Evolutionary conservation across 2,888 invertebrate species (phyloP), one percentile per base, ranked within the genome.

Genomic region (Vannuccia rotundouncinata): DNA sequence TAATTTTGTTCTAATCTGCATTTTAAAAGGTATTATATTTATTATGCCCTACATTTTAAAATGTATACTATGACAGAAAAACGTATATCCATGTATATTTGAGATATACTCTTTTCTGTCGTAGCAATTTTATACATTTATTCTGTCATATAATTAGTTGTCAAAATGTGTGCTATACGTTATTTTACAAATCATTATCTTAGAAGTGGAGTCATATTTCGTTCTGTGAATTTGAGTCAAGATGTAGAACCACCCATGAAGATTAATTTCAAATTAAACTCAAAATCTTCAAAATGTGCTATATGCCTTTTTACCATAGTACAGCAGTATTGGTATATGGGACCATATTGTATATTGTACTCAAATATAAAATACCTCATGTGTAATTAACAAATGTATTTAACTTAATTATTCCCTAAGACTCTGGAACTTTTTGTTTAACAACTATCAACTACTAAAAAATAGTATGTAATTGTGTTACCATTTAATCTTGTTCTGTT

Each of bases 81-180:
- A 5, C 45, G 22, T 5, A 66, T 66, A 27, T 66, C 66, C 66
- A 66, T 66, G 25, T 66, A 66, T 66, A 66, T 66, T 66, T 66
- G 66, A 66, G 66, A 66, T 66, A 66, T 66, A 66, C 66, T 17
- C 66, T 66, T 66, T 66, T 66, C 66, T 66, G 66, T 66, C 66
- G 22, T 66, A 66, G 66, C 25, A 66, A 66, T 66, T 66, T 66
- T 66, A 66, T 66, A 66, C 5, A 27, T 66, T 66, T 66, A n/a
- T 66, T 66, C 66, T 66, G 66, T 66, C 66, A 66, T 66, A 66
- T 5, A 22, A 66, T 66, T 66, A 66, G 66, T 66, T 66, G 66
- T 66, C 66, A 66, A 66, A 66, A 66, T 66, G 66, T 66, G 66
- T 66, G 66, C 66, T 22, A 66, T 66, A 66, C 66, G 22, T 66